phyloP scores from a whole-genome alignment of 2,113 vertebrate genomes.

The Globicephala melas region DNA sequence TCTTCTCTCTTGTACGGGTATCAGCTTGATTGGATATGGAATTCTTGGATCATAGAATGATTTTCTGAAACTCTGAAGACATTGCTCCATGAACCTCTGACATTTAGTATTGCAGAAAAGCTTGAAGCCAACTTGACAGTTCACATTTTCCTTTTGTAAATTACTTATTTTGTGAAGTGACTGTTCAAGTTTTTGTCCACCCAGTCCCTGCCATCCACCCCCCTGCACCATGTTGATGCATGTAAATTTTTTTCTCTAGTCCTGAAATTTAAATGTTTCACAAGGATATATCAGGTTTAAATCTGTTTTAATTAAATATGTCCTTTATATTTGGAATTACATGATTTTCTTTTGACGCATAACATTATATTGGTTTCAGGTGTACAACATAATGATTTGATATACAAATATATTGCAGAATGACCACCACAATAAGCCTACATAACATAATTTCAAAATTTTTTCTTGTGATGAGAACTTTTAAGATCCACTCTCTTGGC shows the following conservation, averaged over 20 bases:
- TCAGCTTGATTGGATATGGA: neutral
- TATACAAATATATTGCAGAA: neutral
- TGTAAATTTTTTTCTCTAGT: neutral
- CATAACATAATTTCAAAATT: neutral
- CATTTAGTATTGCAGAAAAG: neutral
- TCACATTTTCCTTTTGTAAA: neutral
- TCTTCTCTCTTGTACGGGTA: neutral
- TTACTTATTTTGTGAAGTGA: neutral
- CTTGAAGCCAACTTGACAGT: neutral
- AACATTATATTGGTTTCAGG: neutral
- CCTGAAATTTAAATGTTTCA: neutral
- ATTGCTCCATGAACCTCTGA: neutral
- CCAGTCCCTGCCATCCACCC: rapidly evolving
- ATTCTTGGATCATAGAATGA: neutral
- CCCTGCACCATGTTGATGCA: neutral
- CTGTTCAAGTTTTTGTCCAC: too few species aligned
- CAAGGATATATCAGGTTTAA: neutral
- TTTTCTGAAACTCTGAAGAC: neutral
- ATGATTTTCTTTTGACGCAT: neutral
- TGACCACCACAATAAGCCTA: neutral
- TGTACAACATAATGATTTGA: neutral
- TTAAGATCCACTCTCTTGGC: neutral
- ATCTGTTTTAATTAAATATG: neutral
- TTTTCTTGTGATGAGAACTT: neutral
- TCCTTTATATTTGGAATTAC: neutral